Percentiles rank a stretch among this genome's conserved stretches.
Conservation (phyloP, 92 coral and sea anemone species). For the Parazoanthus swiftii region DNA sequence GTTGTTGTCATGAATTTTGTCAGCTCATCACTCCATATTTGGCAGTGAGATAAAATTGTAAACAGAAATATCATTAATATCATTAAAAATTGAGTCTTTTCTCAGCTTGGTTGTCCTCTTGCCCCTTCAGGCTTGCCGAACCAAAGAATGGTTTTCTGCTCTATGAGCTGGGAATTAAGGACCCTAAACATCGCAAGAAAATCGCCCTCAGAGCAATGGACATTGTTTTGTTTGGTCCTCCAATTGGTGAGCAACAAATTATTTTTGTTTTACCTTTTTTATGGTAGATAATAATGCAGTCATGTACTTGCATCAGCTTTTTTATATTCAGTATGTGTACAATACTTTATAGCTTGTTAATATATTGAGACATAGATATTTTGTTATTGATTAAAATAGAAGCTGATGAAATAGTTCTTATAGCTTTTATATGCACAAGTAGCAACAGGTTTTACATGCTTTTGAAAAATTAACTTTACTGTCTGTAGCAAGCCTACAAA, state of each 20-base stretch:
- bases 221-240: slow-evolving; percentile 93
- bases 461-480: background rate
- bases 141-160: slow-evolving; percentile 80
- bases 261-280: background rate
- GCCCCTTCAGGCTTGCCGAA: slow-evolving; percentile 74
- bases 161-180: slow-evolving; percentile 75
- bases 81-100: slow-evolving; percentile 1
- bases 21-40: slow-evolving; percentile 17
- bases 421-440: too few relatives aligned
- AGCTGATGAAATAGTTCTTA: background rate
- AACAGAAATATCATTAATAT: slow-evolving; percentile 34
- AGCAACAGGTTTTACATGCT: background rate
- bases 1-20: slow-evolving; percentile 14
- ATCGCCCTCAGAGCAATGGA: slow-evolving; percentile 97
- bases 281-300: background rate
- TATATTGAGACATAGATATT: background rate
- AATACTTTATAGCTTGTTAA: background rate
- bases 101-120: slow-evolving; percentile 23
- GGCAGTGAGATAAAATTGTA: slow-evolving; percentile 14
- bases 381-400: too few relatives aligned
- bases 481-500: background rate
- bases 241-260: slow-evolving; percentile 52
- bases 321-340: background rate
- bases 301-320: background rate
- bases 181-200: slow-evolving; percentile 90